Evolutionary conservation across 2,797 vertebrate species (phyloP), one percentile per base, ranked within the genome.

Genomic region (Odontamblyopus rebecca): DNA sequence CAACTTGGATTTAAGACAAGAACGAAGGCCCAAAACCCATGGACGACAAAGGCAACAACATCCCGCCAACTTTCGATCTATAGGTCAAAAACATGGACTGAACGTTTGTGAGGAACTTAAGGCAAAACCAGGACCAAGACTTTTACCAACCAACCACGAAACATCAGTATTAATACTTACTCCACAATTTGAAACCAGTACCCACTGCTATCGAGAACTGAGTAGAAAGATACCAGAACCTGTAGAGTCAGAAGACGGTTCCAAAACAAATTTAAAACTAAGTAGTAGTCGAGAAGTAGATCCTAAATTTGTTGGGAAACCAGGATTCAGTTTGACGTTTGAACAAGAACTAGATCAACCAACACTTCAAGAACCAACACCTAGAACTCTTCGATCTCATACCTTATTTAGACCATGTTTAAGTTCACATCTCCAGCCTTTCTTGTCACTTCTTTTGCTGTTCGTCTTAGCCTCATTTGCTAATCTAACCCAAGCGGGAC

Each of bases 401-500:
- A 63, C 27, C 12, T 35, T 56, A n/a, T n/a, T 29, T 26, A 51
- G 13, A 27, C 4, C 30, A 13, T 67, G 41, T 51, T 70, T 71
- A 11, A 69, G 73, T 27, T 66, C 60, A 70, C 72, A 68, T 30
- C 6, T 67, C 51, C 72, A 71, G 18, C 68, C 72, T 66, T 71
- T 70, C 4, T 27, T 77, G 68, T 65, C 81, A 5, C 62, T 83
- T 15, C 38, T 78, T 35, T 30, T 89, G 27, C 59, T 91, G 6
- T 19, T 85, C 27, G 56, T 91, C 13, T 63, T 89, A 2, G 57
- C 80, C 67, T 76, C 75, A 75, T 85, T 86, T 19, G 66, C 72
- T 29, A 76, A 82, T 56, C 65, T 83, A 5, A 72, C 78, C 27
- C 26, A 32, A 9, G 86, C 85, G 0, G 90, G 86, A 26, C 87